Conservation (phyloP, 2,113 vertebrate species). For the Pholis gunnellus region DNA sequence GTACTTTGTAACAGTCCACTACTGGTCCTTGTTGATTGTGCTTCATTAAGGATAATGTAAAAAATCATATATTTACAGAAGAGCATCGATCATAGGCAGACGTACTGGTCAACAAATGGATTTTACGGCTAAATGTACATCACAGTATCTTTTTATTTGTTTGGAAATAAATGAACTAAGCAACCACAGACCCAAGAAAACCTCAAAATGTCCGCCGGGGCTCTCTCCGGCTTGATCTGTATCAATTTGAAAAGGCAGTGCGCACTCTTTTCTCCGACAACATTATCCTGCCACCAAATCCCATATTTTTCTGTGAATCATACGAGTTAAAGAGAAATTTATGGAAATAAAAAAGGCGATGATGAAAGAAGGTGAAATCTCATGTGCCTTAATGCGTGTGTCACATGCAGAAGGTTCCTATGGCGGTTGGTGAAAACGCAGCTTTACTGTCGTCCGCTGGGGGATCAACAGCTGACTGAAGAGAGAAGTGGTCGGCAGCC, state of each 20-base stretch:
- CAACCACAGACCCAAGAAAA: slow-evolving; percentile 15
- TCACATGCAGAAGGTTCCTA: slow-evolving; percentile 33
- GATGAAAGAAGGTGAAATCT: slow-evolving; percentile 61
- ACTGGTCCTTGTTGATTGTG: background rate
- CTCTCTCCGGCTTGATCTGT: slow-evolving; percentile 47
- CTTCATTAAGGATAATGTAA: slow-evolving; percentile 1
- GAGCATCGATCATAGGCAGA: background rate
- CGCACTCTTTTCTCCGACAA: slow-evolving; percentile 51
- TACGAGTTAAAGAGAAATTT: slow-evolving; percentile 26
- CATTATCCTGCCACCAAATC: slow-evolving; percentile 49
- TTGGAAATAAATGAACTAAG: slow-evolving; percentile 15
- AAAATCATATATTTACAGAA: background rate
- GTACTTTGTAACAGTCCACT: background rate
- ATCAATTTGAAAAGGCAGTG: slow-evolving; percentile 45
- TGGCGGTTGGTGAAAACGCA: slow-evolving; percentile 28
- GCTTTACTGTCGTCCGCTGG: slow-evolving; percentile 35
- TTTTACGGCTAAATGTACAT: slow-evolving; percentile 24
- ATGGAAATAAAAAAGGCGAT: slow-evolving; percentile 54
- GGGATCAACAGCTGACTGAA: slow-evolving; percentile 71
- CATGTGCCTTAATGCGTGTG: slow-evolving; percentile 42
- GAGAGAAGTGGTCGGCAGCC: slow-evolving; percentile 53
- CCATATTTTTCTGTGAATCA: slow-evolving; percentile 46
- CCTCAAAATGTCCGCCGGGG: slow-evolving; percentile 47
- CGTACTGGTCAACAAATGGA: slow-evolving; percentile 5
- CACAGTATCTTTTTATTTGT: slow-evolving; percentile 24